Evolutionary conservation across 2,113 vertebrate species (phyloP).

Genomic region (Saccopteryx bilineata): DNA sequence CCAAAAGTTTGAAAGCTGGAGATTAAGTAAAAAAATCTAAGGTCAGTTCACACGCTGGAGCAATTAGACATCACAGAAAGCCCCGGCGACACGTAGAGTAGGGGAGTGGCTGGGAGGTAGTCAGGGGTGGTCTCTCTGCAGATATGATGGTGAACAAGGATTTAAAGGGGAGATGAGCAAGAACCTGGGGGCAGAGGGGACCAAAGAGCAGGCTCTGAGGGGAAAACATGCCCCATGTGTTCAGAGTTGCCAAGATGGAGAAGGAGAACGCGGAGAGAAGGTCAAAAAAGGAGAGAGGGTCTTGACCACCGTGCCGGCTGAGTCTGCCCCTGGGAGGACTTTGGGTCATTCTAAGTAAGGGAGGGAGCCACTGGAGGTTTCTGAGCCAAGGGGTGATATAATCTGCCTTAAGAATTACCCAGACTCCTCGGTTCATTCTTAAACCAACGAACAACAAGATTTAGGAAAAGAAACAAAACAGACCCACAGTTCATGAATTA

Average conservation of each 20-base stretch:
- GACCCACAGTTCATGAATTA: background rate
- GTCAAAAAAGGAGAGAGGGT: background rate
- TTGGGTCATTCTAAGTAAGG: background rate
- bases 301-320: background rate
- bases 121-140: background rate
- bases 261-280: background rate
- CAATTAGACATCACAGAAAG: background rate
- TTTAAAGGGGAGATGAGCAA: background rate
- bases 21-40: slow-evolving; percentile 31
- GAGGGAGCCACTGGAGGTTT: background rate
- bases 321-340: background rate
- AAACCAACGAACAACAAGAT: background rate
- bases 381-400: background rate
- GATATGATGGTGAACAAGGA: background rate
- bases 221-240: background rate
- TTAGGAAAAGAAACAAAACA: background rate
- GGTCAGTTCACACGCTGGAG: background rate
- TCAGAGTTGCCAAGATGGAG: background rate
- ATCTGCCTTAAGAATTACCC: background rate
- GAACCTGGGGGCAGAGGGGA: background rate
- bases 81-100: background rate
- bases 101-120: background rate
- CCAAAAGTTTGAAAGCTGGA: background rate
- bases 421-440: background rate
- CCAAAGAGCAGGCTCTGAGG: background rate